phyloP scores from a whole-genome alignment of 2,113 vertebrate species.

The Hassar affinis region DNA sequence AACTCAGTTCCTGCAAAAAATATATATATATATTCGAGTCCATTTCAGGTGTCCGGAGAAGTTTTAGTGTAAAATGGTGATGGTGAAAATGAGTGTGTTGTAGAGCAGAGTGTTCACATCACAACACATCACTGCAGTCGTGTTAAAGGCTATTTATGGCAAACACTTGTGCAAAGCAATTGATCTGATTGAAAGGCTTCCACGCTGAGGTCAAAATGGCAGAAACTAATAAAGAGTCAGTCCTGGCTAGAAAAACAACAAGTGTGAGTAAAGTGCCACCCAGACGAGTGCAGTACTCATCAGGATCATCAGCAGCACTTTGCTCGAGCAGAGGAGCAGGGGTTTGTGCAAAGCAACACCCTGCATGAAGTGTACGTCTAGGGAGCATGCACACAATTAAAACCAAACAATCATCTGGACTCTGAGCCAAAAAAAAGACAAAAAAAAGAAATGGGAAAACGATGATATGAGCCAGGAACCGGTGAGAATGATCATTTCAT shows the following conservation, averaged over 20 bases:
- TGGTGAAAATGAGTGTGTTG: neutral
- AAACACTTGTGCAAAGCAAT: neutral
- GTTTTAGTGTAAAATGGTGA: neutral
- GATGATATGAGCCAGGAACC: constrained; percentile 24
- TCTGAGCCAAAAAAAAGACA: constrained; percentile 36
- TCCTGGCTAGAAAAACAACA: constrained; percentile 25
- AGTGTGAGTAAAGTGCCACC: constrained; percentile 16
- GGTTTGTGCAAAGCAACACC: constrained; percentile 20
- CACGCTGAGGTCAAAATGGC: constrained; percentile 16
- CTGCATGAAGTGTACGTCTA: constrained; percentile 6
- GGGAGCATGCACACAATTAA: constrained; percentile 37
- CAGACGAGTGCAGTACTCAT: constrained; percentile 28
- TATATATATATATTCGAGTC: neutral
- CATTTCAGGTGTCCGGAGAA: constrained; percentile 7
- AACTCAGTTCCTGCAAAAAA: neutral
- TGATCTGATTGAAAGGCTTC: neutral
- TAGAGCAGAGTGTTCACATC: neutral
- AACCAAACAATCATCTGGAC: constrained; percentile 39
- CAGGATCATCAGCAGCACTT: constrained; percentile 11
- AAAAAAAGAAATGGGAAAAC: constrained; percentile 36
- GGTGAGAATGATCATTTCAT: constrained; percentile 24
- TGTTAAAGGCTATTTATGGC: neutral
- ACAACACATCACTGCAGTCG: neutral
- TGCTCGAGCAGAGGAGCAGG: constrained; percentile 30
- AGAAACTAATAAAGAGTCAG: constrained; percentile 40